phyloP scores from a whole-genome alignment of 2,888 invertebrate genomes.

The Chrysomela aeneicollis region DNA sequence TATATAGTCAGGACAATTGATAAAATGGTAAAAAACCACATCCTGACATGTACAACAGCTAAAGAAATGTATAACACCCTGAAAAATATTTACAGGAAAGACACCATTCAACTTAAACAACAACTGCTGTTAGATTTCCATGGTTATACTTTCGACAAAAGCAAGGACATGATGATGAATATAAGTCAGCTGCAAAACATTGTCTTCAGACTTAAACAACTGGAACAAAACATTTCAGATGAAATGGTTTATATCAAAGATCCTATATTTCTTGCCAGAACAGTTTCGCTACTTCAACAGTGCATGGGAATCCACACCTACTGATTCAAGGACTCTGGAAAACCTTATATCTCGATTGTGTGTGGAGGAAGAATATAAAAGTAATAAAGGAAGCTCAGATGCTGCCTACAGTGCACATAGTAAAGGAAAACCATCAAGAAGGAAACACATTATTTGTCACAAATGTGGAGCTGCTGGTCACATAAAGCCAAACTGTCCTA shows the following conservation, averaged over 20 bases:
- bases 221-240: slow-evolving; percentile 3
- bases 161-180: neutral
- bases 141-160: slow-evolving; percentile 10
- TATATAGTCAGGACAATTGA: slow-evolving; percentile 20
- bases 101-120: slow-evolving; percentile 20
- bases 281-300: neutral
- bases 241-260: slow-evolving; percentile 6
- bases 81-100: slow-evolving; percentile 15
- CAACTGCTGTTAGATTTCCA: slow-evolving; percentile 21
- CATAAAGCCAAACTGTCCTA: too few species aligned
- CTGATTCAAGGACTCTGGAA: too few species aligned
- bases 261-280: neutral
- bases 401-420: too few species aligned
- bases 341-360: too few species aligned
- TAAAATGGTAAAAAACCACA: slow-evolving; percentile 19
- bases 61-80: slow-evolving; percentile 24
- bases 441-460: too few species aligned
- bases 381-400: too few species aligned
- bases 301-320: slow-evolving; percentile 3
- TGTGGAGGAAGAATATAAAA: too few species aligned
- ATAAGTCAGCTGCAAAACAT: slow-evolving; percentile 5
- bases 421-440: too few species aligned
- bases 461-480: too few species aligned
- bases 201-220: neutral
- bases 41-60: slow-evolving; percentile 19